phyloP scores from a whole-genome alignment of 2,797 vertebrate genomes.

The Phalanger gymnotis region DNA sequence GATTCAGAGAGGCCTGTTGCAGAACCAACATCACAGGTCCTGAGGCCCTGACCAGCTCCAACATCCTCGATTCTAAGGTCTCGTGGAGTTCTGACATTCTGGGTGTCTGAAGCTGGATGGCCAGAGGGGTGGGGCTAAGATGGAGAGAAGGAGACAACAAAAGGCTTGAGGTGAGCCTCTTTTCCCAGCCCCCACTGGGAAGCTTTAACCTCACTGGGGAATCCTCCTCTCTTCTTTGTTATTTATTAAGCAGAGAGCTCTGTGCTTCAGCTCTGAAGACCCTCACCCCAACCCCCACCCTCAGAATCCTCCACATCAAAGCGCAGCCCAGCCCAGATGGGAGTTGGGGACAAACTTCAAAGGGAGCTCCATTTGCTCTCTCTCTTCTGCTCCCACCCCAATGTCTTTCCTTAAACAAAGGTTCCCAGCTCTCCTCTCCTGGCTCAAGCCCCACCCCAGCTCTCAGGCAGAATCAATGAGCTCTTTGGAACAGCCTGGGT shows the following conservation, averaged over 20 bases:
- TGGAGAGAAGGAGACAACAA: neutral
- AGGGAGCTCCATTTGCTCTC: neutral
- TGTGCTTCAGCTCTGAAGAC: neutral
- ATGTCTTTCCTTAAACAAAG: neutral
- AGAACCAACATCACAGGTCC: neutral
- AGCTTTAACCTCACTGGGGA: neutral
- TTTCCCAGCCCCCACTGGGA: neutral
- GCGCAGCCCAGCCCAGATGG: constrained; percentile 30
- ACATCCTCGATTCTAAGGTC: neutral
- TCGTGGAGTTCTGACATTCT: neutral
- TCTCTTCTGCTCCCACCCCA: neutral
- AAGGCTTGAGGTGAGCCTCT: neutral
- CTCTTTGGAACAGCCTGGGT: neutral
- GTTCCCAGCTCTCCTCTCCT: neutral
- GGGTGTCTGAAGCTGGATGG: neutral
- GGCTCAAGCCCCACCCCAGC: neutral
- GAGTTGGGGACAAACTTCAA: neutral
- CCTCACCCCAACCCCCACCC: neutral
- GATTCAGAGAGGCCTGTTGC: no score
- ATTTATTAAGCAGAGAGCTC: neutral
- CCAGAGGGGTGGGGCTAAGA: neutral
- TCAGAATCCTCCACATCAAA: constrained; percentile 65
- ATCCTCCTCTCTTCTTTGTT: neutral
- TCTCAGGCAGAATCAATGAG: neutral
- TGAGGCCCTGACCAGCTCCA: neutral